Percentiles rank a stretch among this genome's conserved stretches.
These are phyloP conservation scores for Chrysotoxum bicinctum DNA, from an alignment of 2,888 invertebrate species.

Conservation along the genomic window DNA sequence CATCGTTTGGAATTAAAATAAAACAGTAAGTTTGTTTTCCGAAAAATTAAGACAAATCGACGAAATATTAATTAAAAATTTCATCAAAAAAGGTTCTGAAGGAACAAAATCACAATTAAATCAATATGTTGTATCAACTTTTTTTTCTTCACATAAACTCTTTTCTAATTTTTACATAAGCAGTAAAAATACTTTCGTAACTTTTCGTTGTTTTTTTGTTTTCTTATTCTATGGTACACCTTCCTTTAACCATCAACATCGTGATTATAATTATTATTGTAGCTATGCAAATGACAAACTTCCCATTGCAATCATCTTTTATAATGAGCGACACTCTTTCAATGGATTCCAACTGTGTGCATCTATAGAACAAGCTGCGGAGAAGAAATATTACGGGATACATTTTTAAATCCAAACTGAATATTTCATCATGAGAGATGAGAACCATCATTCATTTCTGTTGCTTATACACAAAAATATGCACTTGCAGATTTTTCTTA, in stretches of 20 bases:
- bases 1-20: too few species aligned
- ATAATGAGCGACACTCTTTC: conserved; percentile 54
- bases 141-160: too few species aligned
- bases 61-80: too few species aligned
- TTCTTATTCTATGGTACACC: too few species aligned
- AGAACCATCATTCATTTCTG: background rate
- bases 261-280: conserved; percentile 8
- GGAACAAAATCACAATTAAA: too few species aligned
- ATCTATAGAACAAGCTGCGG: background rate
- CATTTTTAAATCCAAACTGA: background rate
- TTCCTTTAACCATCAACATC: background rate
- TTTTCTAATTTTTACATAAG: background rate
- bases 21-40: too few species aligned
- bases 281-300: conserved; percentile 48
- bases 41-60: too few species aligned
- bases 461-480: background rate
- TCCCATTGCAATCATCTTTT: conserved; percentile 48
- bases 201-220: background rate
- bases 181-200: background rate
- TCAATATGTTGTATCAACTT: too few species aligned
- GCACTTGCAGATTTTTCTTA: background rate
- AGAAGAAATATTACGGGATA: background rate
- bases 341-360: conserved; percentile 20
- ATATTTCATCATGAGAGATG: conserved; percentile 15
- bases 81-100: too few species aligned